Percentiles rank a stretch among this genome's conserved stretches.
These are phyloP conservation scores for Troilus luridus DNA, from an alignment of 2,888 invertebrate species.

Conservation along the genomic window DNA sequence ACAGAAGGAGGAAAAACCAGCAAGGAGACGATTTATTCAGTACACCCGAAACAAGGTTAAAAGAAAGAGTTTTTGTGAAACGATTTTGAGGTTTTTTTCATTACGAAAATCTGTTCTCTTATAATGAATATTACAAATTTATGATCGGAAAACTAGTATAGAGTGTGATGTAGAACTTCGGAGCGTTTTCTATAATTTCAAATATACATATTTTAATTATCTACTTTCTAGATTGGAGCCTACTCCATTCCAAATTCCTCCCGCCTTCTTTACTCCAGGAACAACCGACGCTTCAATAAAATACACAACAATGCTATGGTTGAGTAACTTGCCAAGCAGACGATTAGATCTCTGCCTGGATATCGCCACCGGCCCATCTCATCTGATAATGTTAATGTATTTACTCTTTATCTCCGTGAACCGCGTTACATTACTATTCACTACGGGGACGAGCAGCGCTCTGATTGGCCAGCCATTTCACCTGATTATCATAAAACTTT, in stretches of 20 bases:
- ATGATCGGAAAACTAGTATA: too few relatives aligned
- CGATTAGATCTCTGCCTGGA: not conserved
- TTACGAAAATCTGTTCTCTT: too few relatives aligned
- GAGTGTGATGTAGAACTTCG: too few relatives aligned
- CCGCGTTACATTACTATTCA: not conserved
- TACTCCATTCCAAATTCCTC: not conserved
- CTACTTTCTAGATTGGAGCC: not conserved
- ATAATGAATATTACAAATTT: too few relatives aligned
- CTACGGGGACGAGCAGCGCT: not conserved
- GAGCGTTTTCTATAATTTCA: not conserved
- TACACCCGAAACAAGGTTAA: too few relatives aligned
- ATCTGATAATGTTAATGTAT: constrained; percentile 22
- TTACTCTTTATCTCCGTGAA: not conserved
- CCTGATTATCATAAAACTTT: constrained; percentile 21
- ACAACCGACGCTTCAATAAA: not conserved
- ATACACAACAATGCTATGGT: not conserved
- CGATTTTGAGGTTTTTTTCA: too few relatives aligned
- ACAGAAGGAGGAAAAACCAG: too few relatives aligned
- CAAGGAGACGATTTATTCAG: too few relatives aligned
- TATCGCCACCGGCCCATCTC: not conserved
- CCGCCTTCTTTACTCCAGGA: not conserved
- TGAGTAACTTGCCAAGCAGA: not conserved
- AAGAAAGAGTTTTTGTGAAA: too few relatives aligned
- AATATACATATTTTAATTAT: not conserved
- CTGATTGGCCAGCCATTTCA: not conserved